These are phyloP conservation scores for Cantharis lateralis DNA, from an alignment of 2,888 invertebrate genomes.

Conservation along the genomic window DNA sequence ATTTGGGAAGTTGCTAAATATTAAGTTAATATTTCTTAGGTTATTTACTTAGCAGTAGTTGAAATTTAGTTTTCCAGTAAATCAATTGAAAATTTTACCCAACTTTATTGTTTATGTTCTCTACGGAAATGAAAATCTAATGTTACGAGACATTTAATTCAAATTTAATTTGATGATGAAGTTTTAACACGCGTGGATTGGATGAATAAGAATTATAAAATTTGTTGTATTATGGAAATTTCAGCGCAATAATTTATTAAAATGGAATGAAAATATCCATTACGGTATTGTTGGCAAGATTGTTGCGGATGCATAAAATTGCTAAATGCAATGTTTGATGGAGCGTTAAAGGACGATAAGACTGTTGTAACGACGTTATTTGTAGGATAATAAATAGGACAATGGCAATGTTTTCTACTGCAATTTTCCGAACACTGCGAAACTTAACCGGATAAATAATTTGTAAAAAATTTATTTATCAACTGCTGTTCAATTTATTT, in stretches of 20 bases:
- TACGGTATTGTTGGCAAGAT: not conserved
- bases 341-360: not conserved
- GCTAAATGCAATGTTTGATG: conserved; percentile 2
- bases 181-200: not conserved
- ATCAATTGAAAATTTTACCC: not conserved
- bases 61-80: not conserved
- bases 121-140: not conserved
- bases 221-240: not conserved
- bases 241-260: not conserved
- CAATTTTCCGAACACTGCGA: not conserved
- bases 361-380: not conserved
- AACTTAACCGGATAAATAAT: not conserved
- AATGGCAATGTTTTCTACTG: not conserved
- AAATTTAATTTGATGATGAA: not conserved
- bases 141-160: not conserved
- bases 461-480: not conserved
- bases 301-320: conserved; percentile 9
- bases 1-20: not conserved
- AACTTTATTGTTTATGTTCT: not conserved
- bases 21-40: not conserved
- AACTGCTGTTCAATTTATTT: too few relatives aligned
- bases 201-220: not conserved
- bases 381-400: not conserved
- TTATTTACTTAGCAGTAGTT: not conserved
- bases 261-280: not conserved